Evolutionary conservation across 2,888 invertebrate genomes (phyloP).

Genomic region (Synanthedon myopaeformis): DNA sequence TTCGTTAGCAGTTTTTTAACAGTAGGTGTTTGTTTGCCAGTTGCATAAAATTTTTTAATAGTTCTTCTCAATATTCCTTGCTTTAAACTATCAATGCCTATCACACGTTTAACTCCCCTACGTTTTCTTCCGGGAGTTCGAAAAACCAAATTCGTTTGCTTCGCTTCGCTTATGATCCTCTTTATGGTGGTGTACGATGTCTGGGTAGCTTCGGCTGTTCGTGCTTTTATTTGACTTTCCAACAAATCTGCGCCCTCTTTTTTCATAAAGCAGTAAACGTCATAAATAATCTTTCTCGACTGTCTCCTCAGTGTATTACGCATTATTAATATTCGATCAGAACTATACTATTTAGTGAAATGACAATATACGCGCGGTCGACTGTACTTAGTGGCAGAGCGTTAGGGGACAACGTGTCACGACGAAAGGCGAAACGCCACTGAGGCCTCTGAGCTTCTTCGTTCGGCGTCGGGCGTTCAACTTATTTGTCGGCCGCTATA

Average conservation of each 20-base stretch:
- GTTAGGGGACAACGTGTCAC: no score
- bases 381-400: no score
- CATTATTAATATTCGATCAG: no score
- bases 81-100: background rate
- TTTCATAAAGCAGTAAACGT: background rate
- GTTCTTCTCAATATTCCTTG: background rate
- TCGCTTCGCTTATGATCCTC: background rate
- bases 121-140: background rate
- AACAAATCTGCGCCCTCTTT: background rate
- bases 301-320: background rate
- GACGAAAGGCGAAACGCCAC: no score
- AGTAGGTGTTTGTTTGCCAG: constrained; percentile 7
- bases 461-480: no score
- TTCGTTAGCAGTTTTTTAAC: background rate
- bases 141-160: background rate
- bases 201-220: background rate
- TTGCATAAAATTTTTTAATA: background rate
- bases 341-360: no score
- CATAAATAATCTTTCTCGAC: background rate
- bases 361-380: no score
- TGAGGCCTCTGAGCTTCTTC: no score
- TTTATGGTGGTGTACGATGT: background rate
- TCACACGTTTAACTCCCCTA: background rate
- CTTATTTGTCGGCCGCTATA: no score
- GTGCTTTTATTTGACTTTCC: background rate